Evolutionary conservation across 2,113 vertebrate species (phyloP).

Genomic region (Cichladusa arquata): DNA sequence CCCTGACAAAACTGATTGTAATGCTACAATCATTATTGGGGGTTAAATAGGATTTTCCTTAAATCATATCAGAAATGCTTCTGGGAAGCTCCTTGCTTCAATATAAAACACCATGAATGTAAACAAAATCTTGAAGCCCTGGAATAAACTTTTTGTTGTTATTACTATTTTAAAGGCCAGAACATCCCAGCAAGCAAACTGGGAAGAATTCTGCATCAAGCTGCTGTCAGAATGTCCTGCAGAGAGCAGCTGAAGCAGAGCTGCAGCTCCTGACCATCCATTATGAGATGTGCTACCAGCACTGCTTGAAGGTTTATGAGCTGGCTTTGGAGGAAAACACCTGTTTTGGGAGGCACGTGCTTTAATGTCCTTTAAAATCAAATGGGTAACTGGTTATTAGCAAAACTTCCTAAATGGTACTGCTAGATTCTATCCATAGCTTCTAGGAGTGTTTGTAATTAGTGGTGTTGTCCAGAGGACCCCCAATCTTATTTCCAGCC

Average conservation of each 20-base stretch:
- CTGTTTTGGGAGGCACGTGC: background rate
- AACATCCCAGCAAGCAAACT: background rate
- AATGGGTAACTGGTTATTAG: background rate
- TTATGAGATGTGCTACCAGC: conserved; percentile 59
- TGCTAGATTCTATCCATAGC: background rate
- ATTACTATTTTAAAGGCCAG: conserved; percentile 47
- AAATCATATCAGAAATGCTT: background rate
- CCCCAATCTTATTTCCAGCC: background rate
- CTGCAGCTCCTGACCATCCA: conserved; percentile 55
- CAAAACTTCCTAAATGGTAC: background rate
- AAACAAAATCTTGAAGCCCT: background rate
- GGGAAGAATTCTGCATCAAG: background rate
- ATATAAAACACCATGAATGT: background rate
- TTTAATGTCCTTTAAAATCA: background rate
- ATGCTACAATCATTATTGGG: rapidly evolving
- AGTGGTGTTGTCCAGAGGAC: background rate
- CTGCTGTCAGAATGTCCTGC: conserved; percentile 8
- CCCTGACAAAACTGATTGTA: background rate
- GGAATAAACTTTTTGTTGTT: background rate
- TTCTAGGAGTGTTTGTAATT: background rate
- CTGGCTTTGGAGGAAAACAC: conserved; percentile 22
- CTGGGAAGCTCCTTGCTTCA: background rate
- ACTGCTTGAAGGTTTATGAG: conserved; percentile 57
- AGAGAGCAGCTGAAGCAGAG: conserved; percentile 66
- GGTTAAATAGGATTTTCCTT: background rate